phyloP scores from a whole-genome alignment of 2,113 vertebrate species.

The Rhinoderma darwinii region DNA sequence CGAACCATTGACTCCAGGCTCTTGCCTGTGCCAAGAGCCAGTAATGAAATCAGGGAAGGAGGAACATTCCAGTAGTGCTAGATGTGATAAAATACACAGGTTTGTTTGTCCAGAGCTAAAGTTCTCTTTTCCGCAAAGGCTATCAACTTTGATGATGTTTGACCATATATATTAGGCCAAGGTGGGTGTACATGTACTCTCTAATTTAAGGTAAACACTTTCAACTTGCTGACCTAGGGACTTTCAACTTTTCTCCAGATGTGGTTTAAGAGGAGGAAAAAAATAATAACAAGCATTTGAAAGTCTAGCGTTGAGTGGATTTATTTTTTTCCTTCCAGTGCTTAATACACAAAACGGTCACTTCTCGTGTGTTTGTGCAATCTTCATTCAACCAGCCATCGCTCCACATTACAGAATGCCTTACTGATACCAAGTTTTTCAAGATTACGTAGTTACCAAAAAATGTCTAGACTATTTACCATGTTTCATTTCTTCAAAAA shows the following conservation, averaged over 20 bases:
- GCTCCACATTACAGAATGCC: too few relatives aligned
- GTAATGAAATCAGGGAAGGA: conserved; percentile 56
- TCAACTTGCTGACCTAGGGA: conserved; percentile 15
- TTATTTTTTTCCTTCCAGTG: background rate
- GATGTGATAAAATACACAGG: conserved; percentile 57
- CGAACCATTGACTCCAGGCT: conserved; percentile 49
- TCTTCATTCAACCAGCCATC: background rate
- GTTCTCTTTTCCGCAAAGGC: conserved; percentile 40
- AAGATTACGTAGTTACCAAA: too few relatives aligned
- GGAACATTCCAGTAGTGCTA: conserved; percentile 49
- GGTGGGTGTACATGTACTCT: conserved; percentile 45
- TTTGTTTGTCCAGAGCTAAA: conserved; percentile 52
- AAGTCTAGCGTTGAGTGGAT: background rate
- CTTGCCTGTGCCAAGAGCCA: conserved; percentile 43
- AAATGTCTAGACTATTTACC: too few relatives aligned
- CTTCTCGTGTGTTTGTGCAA: background rate
- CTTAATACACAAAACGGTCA: background rate
- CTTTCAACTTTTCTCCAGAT: background rate
- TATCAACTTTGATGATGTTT: conserved; percentile 55
- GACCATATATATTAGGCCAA: conserved; percentile 51
- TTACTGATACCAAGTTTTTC: too few relatives aligned
- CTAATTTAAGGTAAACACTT: conserved; percentile 52
- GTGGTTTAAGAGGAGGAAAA: background rate
- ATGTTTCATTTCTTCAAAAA: too few relatives aligned
- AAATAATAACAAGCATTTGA: background rate